Evolutionary conservation across 2,113 vertebrate genomes (phyloP).

Genomic region (Antechinus stuartii): DNA sequence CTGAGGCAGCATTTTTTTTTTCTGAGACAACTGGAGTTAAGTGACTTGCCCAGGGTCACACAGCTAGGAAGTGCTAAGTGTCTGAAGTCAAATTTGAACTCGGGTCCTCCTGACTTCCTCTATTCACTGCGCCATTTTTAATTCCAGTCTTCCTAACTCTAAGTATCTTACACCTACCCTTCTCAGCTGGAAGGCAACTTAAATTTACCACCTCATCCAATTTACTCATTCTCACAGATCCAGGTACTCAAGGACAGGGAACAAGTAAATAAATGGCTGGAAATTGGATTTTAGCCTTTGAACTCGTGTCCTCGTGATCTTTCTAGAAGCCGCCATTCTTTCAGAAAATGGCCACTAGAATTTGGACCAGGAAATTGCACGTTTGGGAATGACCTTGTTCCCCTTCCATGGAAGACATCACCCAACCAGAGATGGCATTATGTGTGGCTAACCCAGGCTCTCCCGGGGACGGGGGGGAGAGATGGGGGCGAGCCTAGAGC

Average conservation of each 20-base stretch:
- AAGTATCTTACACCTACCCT: background rate
- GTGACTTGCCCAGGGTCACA: too few species aligned
- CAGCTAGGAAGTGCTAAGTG: background rate
- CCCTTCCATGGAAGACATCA: background rate
- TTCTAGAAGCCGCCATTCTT: background rate
- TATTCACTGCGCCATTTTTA: background rate
- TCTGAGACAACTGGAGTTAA: too few species aligned
- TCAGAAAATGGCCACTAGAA: rapidly evolving
- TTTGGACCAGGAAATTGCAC: background rate
- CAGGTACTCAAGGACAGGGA: background rate
- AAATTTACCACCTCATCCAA: background rate
- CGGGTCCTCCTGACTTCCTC: too few species aligned
- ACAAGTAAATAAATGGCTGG: background rate
- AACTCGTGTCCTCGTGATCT: background rate
- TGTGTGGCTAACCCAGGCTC: background rate
- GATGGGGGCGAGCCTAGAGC: background rate
- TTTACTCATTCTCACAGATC: background rate
- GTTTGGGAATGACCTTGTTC: background rate
- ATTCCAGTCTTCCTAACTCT: background rate
- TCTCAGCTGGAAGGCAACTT: background rate
- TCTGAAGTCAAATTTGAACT: background rate
- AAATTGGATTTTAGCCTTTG: background rate
- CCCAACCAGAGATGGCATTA: rapidly evolving
- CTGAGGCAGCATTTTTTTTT: too few species aligned
- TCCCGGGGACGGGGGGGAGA: background rate